A percentile compares a stretch with the other conserved stretches of the same genome.
phyloP scores from a whole-genome alignment of 1,140 invertebrate species.

The Neotoxoptera formosana region DNA sequence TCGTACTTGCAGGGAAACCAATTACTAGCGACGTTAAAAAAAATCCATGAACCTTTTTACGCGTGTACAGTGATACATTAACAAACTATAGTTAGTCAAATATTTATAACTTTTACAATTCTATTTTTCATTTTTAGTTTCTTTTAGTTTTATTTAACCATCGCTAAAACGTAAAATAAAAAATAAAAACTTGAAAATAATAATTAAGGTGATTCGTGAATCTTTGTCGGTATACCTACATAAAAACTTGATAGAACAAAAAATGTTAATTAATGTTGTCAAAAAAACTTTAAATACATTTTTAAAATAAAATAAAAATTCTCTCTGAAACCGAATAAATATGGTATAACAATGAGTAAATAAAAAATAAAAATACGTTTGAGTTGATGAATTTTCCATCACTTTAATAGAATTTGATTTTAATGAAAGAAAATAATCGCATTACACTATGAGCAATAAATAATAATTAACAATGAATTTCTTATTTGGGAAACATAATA shows the following conservation, averaged over 20 bases:
- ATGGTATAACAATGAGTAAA: not conserved
- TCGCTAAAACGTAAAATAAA: not conserved
- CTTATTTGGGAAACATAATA: not conserved
- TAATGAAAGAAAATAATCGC: not conserved
- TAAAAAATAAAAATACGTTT: not conserved
- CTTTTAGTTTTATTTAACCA: not conserved
- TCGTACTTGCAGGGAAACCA: not conserved
- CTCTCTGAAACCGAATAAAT: not conserved
- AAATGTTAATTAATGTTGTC: slow-evolving; percentile 8
- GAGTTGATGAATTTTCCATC: not conserved
- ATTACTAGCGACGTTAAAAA: not conserved
- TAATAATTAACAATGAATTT: not conserved
- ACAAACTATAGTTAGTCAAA: not conserved
- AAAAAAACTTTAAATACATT: slow-evolving; percentile 8
- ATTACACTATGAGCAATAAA: not conserved
- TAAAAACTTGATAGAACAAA: not conserved
- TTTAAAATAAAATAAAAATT: not conserved
- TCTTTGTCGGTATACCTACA: not conserved
- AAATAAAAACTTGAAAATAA: not conserved
- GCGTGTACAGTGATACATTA: not conserved
- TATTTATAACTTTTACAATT: not conserved
- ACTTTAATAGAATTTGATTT: not conserved
- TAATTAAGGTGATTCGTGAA: not conserved
- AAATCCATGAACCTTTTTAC: not conserved
- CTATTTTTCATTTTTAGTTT: not conserved